A percentile compares a stretch with the other conserved stretches of the same genome.
These are phyloP conservation scores for Mesorhabditis belari DNA, from an alignment of 2,888 invertebrate genomes.

Conservation along the genomic window DNA sequence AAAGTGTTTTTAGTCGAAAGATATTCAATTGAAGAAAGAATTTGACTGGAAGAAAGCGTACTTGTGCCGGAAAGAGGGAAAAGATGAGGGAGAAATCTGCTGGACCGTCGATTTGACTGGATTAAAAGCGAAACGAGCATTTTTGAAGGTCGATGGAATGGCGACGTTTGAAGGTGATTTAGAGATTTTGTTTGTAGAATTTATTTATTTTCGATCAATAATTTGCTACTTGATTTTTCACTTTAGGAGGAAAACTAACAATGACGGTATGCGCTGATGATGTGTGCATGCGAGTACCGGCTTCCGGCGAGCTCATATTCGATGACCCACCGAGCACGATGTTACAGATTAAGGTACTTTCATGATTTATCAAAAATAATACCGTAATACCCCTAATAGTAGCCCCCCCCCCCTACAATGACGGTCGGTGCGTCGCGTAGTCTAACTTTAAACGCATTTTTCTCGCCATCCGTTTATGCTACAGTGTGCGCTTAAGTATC, in stretches of 20 bases:
- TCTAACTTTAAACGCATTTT: too few relatives aligned
- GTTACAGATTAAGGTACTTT: conserved; percentile 21
- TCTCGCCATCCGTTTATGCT: too few relatives aligned
- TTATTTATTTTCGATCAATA: neutral
- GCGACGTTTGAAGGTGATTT: conserved; percentile 10
- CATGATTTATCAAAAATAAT: neutral
- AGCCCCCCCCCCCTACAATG: too few relatives aligned
- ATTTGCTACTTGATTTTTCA: too few relatives aligned
- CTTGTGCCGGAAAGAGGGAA: conserved; percentile 69
- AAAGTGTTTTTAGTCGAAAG: conserved; percentile 59
- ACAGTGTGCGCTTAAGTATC: too few relatives aligned
- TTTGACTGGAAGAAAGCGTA: conserved; percentile 86
- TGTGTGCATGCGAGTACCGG: conserved; percentile 19
- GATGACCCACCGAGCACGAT: conserved; percentile 8
- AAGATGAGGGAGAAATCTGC: conserved; percentile 15
- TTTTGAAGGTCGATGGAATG: conserved; percentile 12
- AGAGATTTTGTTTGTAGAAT: too few relatives aligned
- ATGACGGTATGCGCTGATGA: conserved; percentile 3
- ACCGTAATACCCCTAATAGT: neutral
- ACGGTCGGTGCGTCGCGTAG: too few relatives aligned
- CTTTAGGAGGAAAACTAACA: neutral
- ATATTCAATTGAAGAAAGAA: conserved; percentile 77
- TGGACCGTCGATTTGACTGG: conserved; percentile 67
- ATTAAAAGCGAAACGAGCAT: conserved; percentile 11
- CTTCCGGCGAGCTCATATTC: conserved; percentile 11